phyloP scores from a whole-genome alignment of 2,113 vertebrate species.

The Platichthys stellatus region DNA sequence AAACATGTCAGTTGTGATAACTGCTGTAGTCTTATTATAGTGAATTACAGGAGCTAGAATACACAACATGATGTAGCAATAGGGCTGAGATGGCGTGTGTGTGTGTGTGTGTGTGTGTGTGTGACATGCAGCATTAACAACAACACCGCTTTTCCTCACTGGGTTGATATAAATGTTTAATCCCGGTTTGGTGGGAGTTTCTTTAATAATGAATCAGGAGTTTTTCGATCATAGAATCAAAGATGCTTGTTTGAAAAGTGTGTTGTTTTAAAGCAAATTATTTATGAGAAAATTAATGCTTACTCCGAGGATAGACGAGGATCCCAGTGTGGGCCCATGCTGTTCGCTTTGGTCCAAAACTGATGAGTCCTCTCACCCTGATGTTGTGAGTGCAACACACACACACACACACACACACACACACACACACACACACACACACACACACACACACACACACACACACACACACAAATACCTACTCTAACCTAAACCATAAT shows the following conservation, averaged over 20 bases:
- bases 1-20: constrained; percentile 18
- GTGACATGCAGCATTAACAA: constrained; percentile 46
- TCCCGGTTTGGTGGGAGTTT: constrained; percentile 13
- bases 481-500: no score
- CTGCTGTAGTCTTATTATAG: constrained; percentile 21
- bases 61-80: constrained; percentile 37
- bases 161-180: constrained; percentile 65
- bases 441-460: no score
- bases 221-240: constrained; percentile 32
- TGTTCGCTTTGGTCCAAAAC: constrained; percentile 28
- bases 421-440: no score
- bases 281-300: constrained; percentile 50
- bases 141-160: constrained; percentile 32
- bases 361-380: constrained; percentile 19
- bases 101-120: no score
- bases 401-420: background rate
- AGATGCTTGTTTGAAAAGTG: constrained; percentile 13
- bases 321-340: background rate
- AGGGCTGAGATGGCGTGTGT: background rate
- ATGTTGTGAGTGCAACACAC: constrained; percentile 23
- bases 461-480: no score
- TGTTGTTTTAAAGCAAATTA: constrained; percentile 40
- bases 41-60: constrained; percentile 11
- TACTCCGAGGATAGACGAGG: constrained; percentile 30
- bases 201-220: constrained; percentile 43